Evolutionary conservation across 2,797 vertebrate genomes (phyloP).

Genomic region (Myripristis jacobus): DNA sequence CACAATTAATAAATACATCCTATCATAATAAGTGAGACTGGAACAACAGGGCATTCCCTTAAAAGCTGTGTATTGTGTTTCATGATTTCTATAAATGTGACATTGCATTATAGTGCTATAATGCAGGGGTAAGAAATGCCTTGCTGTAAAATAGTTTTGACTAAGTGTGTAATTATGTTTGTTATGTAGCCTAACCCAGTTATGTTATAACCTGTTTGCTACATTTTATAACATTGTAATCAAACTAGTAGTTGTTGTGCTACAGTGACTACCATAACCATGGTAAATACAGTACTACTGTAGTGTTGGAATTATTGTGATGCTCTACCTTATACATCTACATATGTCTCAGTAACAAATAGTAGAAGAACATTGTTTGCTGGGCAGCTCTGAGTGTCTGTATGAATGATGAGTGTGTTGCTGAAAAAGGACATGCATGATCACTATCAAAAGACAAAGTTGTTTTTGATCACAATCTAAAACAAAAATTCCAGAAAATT

Average conservation of each 20-base stretch:
- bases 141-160: not conserved
- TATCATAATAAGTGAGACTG: not conserved
- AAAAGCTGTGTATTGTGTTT: not conserved
- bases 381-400: slow-evolving; percentile 1
- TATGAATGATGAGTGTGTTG: slow-evolving; percentile 1
- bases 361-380: not conserved
- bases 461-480: too few relatives aligned
- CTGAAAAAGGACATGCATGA: not conserved
- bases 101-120: not conserved
- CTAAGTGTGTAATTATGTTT: not conserved
- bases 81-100: not conserved
- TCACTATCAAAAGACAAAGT: not conserved
- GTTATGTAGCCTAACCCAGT: not conserved
- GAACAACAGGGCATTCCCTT: not conserved
- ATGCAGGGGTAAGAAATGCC: too few relatives aligned
- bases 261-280: slow-evolving; percentile 1
- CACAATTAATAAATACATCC: too few relatives aligned
- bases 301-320: not conserved
- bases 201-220: slow-evolving; percentile 6
- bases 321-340: not conserved
- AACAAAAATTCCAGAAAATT: too few relatives aligned
- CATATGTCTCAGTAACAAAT: not conserved
- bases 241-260: not conserved
- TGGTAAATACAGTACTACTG: too few relatives aligned
- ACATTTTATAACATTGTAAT: not conserved